A percentile compares a stretch with the other conserved stretches of the same genome.
Conservation (phyloP, 2,797 vertebrate species). For the Manis crassicaudata region DNA sequence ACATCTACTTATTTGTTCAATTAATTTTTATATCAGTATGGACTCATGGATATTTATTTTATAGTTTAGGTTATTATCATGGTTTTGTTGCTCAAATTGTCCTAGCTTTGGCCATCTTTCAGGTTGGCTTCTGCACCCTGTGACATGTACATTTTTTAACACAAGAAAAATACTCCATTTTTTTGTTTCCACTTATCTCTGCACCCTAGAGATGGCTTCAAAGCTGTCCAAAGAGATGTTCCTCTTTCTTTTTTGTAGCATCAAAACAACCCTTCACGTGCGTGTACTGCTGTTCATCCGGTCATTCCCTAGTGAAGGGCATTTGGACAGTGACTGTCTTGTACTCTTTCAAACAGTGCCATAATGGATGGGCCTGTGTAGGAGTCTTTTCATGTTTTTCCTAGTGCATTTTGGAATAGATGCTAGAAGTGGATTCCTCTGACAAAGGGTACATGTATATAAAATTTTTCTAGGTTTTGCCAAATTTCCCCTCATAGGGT, state of each 20-base stretch:
- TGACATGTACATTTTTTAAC: neutral
- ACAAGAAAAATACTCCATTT: neutral
- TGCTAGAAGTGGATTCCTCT: neutral
- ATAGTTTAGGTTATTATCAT: neutral
- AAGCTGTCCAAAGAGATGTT: neutral
- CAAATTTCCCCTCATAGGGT: neutral
- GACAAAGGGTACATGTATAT: neutral
- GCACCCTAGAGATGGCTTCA: too few species aligned
- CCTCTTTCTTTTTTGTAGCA: neutral
- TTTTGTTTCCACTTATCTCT: neutral
- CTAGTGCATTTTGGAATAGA: too few species aligned
- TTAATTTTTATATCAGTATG: neutral
- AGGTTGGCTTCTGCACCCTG: neutral
- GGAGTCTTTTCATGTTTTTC: fast-evolving
- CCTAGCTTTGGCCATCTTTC: too few species aligned
- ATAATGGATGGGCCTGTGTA: fast-evolving
- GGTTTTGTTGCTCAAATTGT: neutral
- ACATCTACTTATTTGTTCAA: neutral
- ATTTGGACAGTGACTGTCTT: fast-evolving
- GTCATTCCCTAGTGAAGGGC: neutral
- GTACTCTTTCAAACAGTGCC: fast-evolving
- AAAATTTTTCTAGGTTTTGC: neutral
- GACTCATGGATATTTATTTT: neutral
- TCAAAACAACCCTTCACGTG: fast-evolving
- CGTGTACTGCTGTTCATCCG: fast-evolving